Percentiles rank a stretch among this genome's conserved stretches.
Evolutionary conservation across 1,140 invertebrate genomes (phyloP).

Genomic region (Megalopta genalis): DNA sequence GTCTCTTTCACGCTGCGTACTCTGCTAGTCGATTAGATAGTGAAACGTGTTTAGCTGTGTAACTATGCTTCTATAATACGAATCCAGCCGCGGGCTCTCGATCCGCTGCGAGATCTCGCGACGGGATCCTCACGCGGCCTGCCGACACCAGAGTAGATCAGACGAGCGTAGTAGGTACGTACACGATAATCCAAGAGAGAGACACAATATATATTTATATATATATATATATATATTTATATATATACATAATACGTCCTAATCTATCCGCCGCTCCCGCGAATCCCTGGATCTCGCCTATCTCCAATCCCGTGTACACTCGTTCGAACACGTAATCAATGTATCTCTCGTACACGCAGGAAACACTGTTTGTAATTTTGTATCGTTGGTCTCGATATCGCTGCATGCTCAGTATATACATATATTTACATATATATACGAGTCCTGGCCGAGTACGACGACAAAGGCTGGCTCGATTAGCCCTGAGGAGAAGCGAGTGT

Average conservation of each 20-base stretch:
- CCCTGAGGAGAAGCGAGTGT: not conserved
- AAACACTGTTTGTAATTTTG: conserved; percentile 64
- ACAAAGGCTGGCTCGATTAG: conserved; percentile 34
- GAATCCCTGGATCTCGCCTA: not conserved
- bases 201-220: too few relatives aligned
- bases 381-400: conserved; percentile 72
- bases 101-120: conserved; percentile 31
- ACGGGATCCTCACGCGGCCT: conserved; percentile 54
- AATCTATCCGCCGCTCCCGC: not conserved
- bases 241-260: conserved; percentile 49
- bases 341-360: conserved; percentile 47
- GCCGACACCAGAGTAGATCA: conserved; percentile 63
- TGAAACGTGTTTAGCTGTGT: conserved; percentile 51
- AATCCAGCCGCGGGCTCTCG: conserved; percentile 48
- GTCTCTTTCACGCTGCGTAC: conserved; percentile 48
- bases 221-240: too few relatives aligned
- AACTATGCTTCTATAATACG: conserved; percentile 46
- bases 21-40: conserved; percentile 53
- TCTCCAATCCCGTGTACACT: conserved; percentile 35
- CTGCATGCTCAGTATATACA: conserved; percentile 75
- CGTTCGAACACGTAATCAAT: conserved; percentile 40
- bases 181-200: conserved; percentile 56
- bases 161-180: conserved; percentile 64
- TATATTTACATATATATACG: too few relatives aligned
- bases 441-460: conserved; percentile 74